phyloP scores from a whole-genome alignment of 1,140 invertebrate genomes.

The Meloidogyne exigua region DNA sequence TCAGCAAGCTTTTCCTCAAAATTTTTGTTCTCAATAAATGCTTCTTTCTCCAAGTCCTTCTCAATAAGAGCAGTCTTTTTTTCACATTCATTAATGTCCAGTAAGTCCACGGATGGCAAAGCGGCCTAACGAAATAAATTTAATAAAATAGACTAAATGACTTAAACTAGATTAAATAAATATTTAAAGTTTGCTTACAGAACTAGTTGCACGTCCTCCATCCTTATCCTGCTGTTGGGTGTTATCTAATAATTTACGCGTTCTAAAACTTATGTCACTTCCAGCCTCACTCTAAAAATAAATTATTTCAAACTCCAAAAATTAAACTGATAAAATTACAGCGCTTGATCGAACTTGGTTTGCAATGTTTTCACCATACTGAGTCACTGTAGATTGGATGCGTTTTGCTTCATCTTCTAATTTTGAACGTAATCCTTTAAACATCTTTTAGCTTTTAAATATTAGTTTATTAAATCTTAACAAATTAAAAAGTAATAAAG shows the following conservation, averaged over 20 bases:
- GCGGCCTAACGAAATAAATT: background rate
- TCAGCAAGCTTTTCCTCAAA: too few relatives aligned
- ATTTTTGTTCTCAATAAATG: too few relatives aligned
- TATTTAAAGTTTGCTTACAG: background rate
- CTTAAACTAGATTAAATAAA: too few relatives aligned
- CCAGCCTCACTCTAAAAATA: conserved; percentile 39
- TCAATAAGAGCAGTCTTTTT: too few relatives aligned
- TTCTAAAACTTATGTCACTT: conserved; percentile 40
- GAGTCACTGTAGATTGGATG: conserved; percentile 36
- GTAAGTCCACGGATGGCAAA: background rate
- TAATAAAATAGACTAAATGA: too few relatives aligned
- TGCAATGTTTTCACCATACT: conserved; percentile 45
- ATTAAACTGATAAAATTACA: conserved; percentile 15
- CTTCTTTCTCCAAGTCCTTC: too few relatives aligned
- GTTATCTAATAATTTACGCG: conserved; percentile 14
- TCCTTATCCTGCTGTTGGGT: conserved; percentile 30
- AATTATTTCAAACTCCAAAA: conserved; percentile 6
- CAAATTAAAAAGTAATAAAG: conserved; percentile 11
- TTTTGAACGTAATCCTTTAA: conserved; percentile 44
- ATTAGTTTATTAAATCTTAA: conserved; percentile 21
- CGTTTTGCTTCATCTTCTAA: conserved; percentile 45
- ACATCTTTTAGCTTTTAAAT: conserved; percentile 31
- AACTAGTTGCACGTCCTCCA: conserved; percentile 8
- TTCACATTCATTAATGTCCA: background rate
- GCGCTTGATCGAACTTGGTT: conserved; percentile 40